These are phyloP conservation scores for Ectobius pallidus DNA, from an alignment of 2,888 invertebrate genomes.

Conservation along the genomic window DNA sequence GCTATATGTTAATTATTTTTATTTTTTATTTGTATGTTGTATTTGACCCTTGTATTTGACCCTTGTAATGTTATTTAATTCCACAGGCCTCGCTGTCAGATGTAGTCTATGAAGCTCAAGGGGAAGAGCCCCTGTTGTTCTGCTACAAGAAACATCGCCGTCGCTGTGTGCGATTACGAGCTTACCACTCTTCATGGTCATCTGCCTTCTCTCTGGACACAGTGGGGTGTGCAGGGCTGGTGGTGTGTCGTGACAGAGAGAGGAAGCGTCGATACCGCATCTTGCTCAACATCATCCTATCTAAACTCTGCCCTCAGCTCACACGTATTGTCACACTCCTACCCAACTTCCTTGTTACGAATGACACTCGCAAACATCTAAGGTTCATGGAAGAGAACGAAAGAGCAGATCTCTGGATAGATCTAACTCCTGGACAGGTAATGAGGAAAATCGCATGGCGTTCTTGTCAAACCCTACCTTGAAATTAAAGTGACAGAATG, in stretches of 20 bases:
- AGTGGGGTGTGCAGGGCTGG: slow-evolving; percentile 76
- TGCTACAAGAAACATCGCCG: slow-evolving; percentile 63
- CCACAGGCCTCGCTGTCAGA: slow-evolving; percentile 70
- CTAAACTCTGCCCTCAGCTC: slow-evolving; percentile 72
- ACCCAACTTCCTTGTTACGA: slow-evolving; percentile 79
- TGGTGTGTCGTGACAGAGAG: slow-evolving; percentile 69
- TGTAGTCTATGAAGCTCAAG: slow-evolving; percentile 61
- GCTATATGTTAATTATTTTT: too few relatives aligned
- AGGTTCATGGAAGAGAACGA: slow-evolving; percentile 88
- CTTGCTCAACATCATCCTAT: slow-evolving; percentile 70
- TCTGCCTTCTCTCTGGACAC: slow-evolving; percentile 69
- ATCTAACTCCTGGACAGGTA: slow-evolving; percentile 71
- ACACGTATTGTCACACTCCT: slow-evolving; percentile 80
- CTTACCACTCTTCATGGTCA: slow-evolving; percentile 70
- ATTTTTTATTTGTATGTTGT: too few relatives aligned
- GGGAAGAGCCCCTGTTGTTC: slow-evolving; percentile 74
- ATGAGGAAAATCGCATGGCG: neutral
- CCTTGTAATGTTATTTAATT: slow-evolving; percentile 6
- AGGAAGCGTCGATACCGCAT: slow-evolving; percentile 74
- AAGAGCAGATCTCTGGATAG: slow-evolving; percentile 82
- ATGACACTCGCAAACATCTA: slow-evolving; percentile 66
- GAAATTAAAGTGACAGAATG: too few relatives aligned
- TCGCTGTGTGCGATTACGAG: slow-evolving; percentile 60
- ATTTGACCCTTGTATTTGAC: too few relatives aligned
- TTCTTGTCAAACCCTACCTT: too few relatives aligned